These are phyloP conservation scores for Dendropsophus ebraccatus DNA, from an alignment of 2,113 vertebrate genomes.

Conservation along the genomic window DNA sequence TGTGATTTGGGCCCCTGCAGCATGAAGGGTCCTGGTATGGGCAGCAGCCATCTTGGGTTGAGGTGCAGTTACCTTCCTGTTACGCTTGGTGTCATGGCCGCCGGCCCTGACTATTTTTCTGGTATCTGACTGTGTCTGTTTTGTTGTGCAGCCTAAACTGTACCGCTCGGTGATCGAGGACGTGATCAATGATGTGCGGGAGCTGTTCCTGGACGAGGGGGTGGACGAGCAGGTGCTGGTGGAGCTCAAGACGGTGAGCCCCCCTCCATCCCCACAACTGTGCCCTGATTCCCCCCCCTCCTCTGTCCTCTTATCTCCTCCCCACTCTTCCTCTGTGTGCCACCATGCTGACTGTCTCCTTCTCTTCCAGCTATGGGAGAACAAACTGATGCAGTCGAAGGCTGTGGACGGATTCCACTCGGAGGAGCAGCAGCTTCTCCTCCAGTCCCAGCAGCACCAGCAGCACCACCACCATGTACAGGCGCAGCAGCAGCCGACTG, in stretches of 20 bases:
- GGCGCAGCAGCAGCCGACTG: slow-evolving; percentile 75
- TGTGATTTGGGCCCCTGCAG: too few species aligned
- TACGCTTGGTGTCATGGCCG: too few species aligned
- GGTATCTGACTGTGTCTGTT: background rate
- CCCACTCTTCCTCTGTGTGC: too few species aligned
- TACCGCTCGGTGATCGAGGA: slow-evolving; percentile 97
- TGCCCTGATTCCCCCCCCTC: too few species aligned
- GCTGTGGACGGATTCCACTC: slow-evolving; percentile 97
- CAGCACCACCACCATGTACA: slow-evolving; percentile 75
- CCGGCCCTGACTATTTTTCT: too few species aligned
- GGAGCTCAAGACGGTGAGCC: slow-evolving; percentile 94
- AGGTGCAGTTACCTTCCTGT: too few species aligned
- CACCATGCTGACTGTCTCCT: background rate
- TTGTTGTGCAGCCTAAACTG: slow-evolving; percentile 86
- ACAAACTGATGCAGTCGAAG: slow-evolving; percentile 96
- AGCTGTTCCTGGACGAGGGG: slow-evolving; percentile 97
- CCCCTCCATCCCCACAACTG: background rate
- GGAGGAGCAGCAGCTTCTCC: slow-evolving; percentile 90
- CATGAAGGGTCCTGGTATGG: too few species aligned
- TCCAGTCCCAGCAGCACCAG: slow-evolving; percentile 85
- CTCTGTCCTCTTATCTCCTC: background rate
- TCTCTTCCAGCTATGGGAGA: slow-evolving; percentile 90
- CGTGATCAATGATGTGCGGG: slow-evolving; percentile 96
- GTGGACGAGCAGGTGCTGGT: slow-evolving; percentile 97
- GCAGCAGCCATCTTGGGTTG: too few species aligned